These are phyloP conservation scores for Andinoacara biseriatus DNA, from an alignment of 2,113 vertebrate species.

Conservation along the genomic window DNA sequence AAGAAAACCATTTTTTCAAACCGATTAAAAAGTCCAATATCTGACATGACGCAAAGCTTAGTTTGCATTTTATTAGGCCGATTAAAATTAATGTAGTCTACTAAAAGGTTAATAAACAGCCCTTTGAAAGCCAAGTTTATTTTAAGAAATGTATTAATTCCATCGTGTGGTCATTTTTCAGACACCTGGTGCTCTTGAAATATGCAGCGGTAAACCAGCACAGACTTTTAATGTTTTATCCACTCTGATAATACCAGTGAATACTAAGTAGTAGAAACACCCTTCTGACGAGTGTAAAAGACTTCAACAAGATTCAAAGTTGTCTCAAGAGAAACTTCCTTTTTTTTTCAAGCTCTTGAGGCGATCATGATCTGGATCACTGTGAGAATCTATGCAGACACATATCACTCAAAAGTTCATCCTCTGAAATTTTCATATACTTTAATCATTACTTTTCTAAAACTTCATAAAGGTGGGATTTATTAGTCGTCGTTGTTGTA, in stretches of 20 bases:
- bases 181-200: neutral
- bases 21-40: neutral
- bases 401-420: neutral
- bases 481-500: neutral
- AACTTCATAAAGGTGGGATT: neutral
- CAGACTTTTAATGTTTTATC: neutral
- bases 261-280: neutral
- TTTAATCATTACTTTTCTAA: neutral
- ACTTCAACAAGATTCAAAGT: too few species aligned
- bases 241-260: neutral
- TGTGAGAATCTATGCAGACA: too few species aligned
- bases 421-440: neutral
- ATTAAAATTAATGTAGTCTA: neutral
- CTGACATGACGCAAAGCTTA: neutral
- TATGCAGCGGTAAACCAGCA: neutral
- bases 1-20: rapidly evolving
- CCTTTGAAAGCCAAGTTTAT: neutral
- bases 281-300: neutral
- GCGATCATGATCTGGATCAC: too few species aligned
- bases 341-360: too few species aligned
- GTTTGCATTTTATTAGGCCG: neutral
- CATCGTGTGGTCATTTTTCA: neutral
- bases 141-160: neutral
- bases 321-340: too few species aligned
- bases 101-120: neutral